Evolutionary conservation across 2,888 invertebrate genomes (phyloP), one percentile per base, ranked within the genome.

Genomic region (Ophion ventricosus): DNA sequence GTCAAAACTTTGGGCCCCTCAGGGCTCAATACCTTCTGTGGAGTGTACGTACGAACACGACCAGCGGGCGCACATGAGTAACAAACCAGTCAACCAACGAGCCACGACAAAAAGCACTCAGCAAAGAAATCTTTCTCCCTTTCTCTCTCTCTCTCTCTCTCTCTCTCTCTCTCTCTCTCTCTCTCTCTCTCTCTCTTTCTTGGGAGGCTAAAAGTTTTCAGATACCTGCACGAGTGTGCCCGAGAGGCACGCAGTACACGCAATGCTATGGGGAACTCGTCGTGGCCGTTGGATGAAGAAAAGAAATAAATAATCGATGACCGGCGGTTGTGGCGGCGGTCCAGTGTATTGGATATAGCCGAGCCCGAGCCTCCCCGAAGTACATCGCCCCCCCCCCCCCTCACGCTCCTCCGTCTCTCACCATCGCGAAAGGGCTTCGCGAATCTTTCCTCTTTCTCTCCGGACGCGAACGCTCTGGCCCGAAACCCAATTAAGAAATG

Each of bases 401-500:
- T 29, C 35, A 20, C 73, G 64, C 66, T 76, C 67, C 76, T 54
- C 10, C 40, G 57, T 69, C 70, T 26, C 26, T 35, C 54, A 20
- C 25, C 29, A n/a, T 63, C 76, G 54, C 79, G 79, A 78, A 80
- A 86, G 86, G 84, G 87, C 85, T 84, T 57, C 84, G 80, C 87
- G 87, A 86, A 10, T 87, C 88, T 87, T 64, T 57, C 72, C 76
- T 74, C 85, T 76, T 67, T 59, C 77, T 69, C 73, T 73, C 82
- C 77, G 82, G 80, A 86, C 84, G 78, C 74, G 75, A 81, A 79
- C 80, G 83, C 57, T 66, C 82, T 70, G 83, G 84, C 85, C 83
- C 85, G 92, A 92, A 92, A 93, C 90, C 93, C 93, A 93, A 93
- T 93, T 93, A 93, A 93, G 93, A 93, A 93, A 93, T 93, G 93